phyloP scores from a whole-genome alignment of 1,140 invertebrate genomes.

The Lucilia sericata region DNA sequence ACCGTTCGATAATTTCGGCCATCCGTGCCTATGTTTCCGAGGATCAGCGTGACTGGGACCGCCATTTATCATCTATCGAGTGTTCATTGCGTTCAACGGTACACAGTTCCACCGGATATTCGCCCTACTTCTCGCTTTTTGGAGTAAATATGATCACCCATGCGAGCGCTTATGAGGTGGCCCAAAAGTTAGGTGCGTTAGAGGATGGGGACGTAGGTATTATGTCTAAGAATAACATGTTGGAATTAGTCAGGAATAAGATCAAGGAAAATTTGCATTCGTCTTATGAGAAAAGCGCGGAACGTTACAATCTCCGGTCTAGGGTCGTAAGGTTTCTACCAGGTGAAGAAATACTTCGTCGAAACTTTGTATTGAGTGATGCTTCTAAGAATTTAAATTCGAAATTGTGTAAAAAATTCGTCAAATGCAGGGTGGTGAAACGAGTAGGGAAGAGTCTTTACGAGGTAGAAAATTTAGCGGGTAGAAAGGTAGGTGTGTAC shows the following conservation, averaged over 20 bases:
- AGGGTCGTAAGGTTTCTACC: background rate
- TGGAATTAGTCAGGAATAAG: background rate
- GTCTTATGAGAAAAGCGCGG: background rate
- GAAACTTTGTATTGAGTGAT: background rate
- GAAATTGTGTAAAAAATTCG: too few species aligned
- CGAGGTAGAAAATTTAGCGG: too few species aligned
- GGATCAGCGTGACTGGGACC: background rate
- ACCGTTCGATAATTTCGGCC: slow-evolving; percentile 1
- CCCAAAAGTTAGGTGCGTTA: background rate
- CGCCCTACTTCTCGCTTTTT: background rate
- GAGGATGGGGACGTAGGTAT: background rate
- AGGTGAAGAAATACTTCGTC: background rate
- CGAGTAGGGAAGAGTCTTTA: too few species aligned
- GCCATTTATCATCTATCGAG: background rate
- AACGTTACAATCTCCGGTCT: background rate
- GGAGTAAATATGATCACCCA: background rate
- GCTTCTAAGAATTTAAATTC: too few species aligned
- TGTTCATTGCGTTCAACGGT: background rate
- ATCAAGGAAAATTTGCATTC: background rate
- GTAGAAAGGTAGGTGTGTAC: too few species aligned
- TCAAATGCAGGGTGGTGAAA: too few species aligned
- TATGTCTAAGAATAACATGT: background rate
- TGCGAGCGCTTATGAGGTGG: background rate
- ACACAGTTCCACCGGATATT: background rate
- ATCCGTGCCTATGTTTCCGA: background rate